Conservation (phyloP, 2,888 invertebrate species). For the Aphelenchoides bicaudatus region DNA sequence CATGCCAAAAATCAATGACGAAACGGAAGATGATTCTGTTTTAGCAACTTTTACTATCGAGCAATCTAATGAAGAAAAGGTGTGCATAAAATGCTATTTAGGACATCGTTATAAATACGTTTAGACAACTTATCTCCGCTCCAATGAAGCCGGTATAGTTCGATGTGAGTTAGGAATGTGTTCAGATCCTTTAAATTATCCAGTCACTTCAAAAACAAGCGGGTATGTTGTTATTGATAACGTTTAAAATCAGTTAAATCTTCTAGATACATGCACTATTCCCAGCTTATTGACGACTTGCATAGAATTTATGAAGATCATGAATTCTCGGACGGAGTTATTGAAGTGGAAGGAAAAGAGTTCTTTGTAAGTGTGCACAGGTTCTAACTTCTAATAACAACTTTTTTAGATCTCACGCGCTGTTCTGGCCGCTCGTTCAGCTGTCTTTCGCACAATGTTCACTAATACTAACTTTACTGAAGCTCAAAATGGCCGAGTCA, state of each 20-base stretch:
- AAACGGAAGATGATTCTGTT: neutral
- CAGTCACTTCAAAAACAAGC: neutral
- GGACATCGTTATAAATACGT: too few species aligned
- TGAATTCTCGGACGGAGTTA: conserved; percentile 6
- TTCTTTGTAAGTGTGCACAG: too few species aligned
- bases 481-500: conserved; percentile 48
- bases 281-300: conserved; percentile 7
- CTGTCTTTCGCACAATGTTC: conserved; percentile 59
- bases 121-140: too few species aligned
- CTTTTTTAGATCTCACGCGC: conserved; percentile 32
- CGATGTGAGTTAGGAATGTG: neutral
- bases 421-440: conserved; percentile 56
- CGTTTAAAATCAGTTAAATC: too few species aligned
- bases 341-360: neutral
- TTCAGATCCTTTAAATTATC: neutral
- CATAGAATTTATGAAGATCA: conserved; percentile 7
- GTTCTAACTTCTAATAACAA: neutral
- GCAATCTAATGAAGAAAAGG: neutral
- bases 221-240: too few species aligned
- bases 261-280: too few species aligned
- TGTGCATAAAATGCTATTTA: too few species aligned
- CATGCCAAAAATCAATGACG: too few species aligned
- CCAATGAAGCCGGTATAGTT: neutral
- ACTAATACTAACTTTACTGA: conserved; percentile 50
- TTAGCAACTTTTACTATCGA: neutral